Base-by-base conservation (phyloP, 2,888 invertebrate species). In the Acanthosepion lycidas region DNA sequence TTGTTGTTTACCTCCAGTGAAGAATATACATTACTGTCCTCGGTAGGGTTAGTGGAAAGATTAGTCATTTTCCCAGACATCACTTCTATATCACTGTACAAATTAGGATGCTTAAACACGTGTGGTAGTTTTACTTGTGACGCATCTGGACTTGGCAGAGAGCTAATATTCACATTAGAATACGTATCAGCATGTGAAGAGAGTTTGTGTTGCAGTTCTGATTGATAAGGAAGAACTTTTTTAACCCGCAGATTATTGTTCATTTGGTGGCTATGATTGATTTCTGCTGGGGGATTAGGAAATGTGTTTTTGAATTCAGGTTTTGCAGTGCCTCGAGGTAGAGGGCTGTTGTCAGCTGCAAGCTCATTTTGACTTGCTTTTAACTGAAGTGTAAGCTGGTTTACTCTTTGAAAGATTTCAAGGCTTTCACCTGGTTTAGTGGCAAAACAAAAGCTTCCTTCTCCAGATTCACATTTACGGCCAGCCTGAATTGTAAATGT, bases 401-500 rank as follows among this genome's bases (percentile, higher is more conserved):
- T 53, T n/a, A 93, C 93, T 53, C 28, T 93, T 6, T 48, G 51
- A 51, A 93, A 93, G 48, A 93, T 93, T 53, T 49, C 93, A 0
- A n/a, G 93, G 18, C 93, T 53, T 51, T 93, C 51, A 28, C 93
- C 49, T 9, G 93, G 49, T 53, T 28, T 26, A 23, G 93, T 93
- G 23, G 33, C 33, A 51, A 93, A 93, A 49, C 53, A 53, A 49
- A 93, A 94, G 42, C n/a, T 33, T 15, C 94, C 94, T 59, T 93
- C 93, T 59, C 94, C 94, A 3, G 93, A 93, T 55, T 93, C 64
- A 20, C 94, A 94, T n/a, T 93, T 59, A n/a, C 94, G 93, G 42
- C 94, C 94, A 48, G 94, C 94, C 33, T 94, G 93, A 94, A 94
- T 78, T 48, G 94, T 92, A 28, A 94, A 94, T 1, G 92, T 59